Percentiles rank a stretch among this genome's conserved stretches.
Evolutionary conservation across 2,113 vertebrate species (phyloP).

Genomic region (Caranx melampygus): DNA sequence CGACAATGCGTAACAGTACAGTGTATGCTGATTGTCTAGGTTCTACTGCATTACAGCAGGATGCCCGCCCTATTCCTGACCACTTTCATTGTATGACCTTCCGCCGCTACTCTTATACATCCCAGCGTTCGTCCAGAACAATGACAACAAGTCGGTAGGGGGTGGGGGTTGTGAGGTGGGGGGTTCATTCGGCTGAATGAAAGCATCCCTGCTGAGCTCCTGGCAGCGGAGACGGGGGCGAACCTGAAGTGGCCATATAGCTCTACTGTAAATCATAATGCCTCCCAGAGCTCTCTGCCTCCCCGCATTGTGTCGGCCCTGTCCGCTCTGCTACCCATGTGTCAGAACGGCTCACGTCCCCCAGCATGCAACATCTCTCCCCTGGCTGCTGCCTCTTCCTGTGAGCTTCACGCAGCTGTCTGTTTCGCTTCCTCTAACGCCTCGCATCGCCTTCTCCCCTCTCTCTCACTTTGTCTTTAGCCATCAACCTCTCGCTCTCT

Average conservation of each 20-base stretch:
- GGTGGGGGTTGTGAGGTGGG: neutral
- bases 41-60: neutral
- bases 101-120: constrained; percentile 4
- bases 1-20: neutral
- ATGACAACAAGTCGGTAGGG: constrained; percentile 19
- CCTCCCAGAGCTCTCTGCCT: constrained; percentile 63
- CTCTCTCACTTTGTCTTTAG: constrained; percentile 69
- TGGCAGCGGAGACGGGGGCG: constrained; percentile 46
- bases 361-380: constrained; percentile 71
- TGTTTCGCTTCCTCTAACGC: constrained; percentile 56
- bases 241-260: constrained; percentile 65
- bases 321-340: constrained; percentile 73
- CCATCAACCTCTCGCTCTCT: constrained; percentile 58
- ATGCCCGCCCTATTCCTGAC: neutral
- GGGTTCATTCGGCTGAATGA: constrained; percentile 54
- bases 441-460: constrained; percentile 37
- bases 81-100: constrained; percentile 43
- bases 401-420: constrained; percentile 76
- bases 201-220: constrained; percentile 54
- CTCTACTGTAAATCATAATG: constrained; percentile 69
- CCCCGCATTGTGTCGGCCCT: constrained; percentile 65
- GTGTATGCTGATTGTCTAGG: constrained; percentile 4
- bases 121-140: constrained; percentile 23
- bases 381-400: constrained; percentile 79
- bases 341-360: constrained; percentile 74